These are phyloP conservation scores for Liasis olivaceus DNA, from an alignment of 2,797 vertebrate genomes.

Conservation along the genomic window DNA sequence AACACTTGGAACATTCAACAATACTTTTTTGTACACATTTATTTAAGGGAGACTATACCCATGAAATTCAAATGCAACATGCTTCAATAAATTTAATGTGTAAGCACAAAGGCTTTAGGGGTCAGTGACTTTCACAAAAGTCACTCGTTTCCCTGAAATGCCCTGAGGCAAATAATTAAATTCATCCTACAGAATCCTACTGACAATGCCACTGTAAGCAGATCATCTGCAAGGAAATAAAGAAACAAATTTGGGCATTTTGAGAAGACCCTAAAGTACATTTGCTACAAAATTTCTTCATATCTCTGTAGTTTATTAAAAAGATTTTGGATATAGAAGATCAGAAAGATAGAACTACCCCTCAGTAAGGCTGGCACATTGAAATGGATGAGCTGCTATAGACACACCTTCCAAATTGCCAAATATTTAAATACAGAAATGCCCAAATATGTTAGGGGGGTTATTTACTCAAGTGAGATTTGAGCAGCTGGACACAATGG, in stretches of 20 bases:
- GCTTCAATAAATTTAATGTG: conserved; percentile 14
- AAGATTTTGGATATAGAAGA: not conserved
- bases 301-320: not conserved
- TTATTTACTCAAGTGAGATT: not conserved
- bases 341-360: not conserved
- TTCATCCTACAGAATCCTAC: conserved; percentile 7
- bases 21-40: not conserved
- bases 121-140: not conserved
- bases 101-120: not conserved
- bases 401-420: not conserved
- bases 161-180: conserved; percentile 8
- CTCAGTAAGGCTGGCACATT: not conserved
- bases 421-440: not conserved
- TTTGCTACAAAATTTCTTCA: not conserved
- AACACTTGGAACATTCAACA: not conserved
- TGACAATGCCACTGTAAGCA: not conserved
- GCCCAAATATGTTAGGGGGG: not conserved
- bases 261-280: not conserved
- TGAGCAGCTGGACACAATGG: not conserved
- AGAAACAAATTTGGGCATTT: not conserved
- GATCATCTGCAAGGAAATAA: not conserved
- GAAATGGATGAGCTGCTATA: not conserved
- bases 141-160: not conserved
- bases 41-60: not conserved
- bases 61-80: not conserved